Evolutionary conservation across 2,888 invertebrate species (phyloP).

Genomic region (Eupelmus urozonus): DNA sequence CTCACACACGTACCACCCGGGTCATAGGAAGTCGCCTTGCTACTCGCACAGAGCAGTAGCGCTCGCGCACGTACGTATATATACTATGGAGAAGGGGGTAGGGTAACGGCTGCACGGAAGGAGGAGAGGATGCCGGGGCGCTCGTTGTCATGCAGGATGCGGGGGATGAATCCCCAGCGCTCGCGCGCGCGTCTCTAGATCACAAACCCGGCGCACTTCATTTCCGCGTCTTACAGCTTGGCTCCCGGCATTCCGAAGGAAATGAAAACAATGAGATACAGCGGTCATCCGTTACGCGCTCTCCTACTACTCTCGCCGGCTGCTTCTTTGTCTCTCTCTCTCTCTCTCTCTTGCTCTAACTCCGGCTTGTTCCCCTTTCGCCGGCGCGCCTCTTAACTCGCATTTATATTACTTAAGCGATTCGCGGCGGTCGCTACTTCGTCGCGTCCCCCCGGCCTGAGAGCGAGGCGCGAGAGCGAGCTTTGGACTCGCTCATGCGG

Average conservation of each 20-base stretch:
- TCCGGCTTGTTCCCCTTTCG: background rate
- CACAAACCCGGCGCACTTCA: conserved; percentile 74
- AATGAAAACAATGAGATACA: conserved; percentile 78
- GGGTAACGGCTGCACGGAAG: conserved; percentile 22
- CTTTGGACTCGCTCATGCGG: conserved; percentile 21
- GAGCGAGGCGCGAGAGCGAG: too few relatives aligned
- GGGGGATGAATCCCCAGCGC: conserved; percentile 68
- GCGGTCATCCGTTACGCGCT: conserved; percentile 77
- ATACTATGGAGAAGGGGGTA: background rate
- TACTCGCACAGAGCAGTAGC: background rate
- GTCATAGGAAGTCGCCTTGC: conserved; percentile 26
- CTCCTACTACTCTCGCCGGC: background rate
- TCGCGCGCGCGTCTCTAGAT: conserved; percentile 65
- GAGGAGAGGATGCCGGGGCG: conserved; percentile 38
- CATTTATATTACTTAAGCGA: conserved; percentile 76
- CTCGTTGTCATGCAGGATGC: conserved; percentile 75
- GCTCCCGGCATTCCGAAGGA: conserved; percentile 74
- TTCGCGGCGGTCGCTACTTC: background rate
- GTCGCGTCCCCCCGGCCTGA: too few relatives aligned
- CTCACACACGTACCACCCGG: too few relatives aligned
- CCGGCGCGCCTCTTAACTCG: conserved; percentile 71
- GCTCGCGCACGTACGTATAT: background rate
- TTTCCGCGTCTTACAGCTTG: conserved; percentile 77
- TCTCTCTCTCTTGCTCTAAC: conserved; percentile 12
- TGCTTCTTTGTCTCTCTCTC: background rate